Conservation (phyloP, 2,888 invertebrate genomes). For the Oegoconia quadripuncta region DNA sequence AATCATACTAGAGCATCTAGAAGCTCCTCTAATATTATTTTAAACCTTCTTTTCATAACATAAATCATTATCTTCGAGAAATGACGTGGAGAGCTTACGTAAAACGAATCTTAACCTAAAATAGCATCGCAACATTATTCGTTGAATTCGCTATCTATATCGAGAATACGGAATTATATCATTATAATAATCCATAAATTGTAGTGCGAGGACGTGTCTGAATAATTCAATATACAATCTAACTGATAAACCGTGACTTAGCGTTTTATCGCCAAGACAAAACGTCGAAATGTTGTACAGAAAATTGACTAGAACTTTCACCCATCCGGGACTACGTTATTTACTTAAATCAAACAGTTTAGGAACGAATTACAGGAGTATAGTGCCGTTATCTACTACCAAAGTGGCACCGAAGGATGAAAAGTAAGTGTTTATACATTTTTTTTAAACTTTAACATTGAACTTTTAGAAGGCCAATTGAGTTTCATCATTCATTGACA, state of each 20-base stretch:
- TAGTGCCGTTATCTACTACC: constrained; percentile 57
- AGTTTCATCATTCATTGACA: too few relatives aligned
- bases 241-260: constrained; percentile 21
- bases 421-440: constrained; percentile 44
- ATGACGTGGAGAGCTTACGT: constrained; percentile 4
- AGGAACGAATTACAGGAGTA: constrained; percentile 40
- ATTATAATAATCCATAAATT: constrained; percentile 1
- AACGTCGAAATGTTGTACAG: constrained; percentile 46
- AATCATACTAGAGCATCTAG: too few relatives aligned
- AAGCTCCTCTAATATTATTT: too few relatives aligned
- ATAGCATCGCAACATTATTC: constrained; percentile 7
- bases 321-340: constrained; percentile 37
- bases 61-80: too few relatives aligned
- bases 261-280: constrained; percentile 13
- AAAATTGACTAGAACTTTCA: constrained; percentile 52
- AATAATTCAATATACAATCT: neutral
- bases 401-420: constrained; percentile 54
- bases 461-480: neutral
- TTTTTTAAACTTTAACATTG: neutral
- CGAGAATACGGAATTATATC: neutral
- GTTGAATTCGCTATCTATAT: neutral
- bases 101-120: constrained; percentile 14
- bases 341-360: constrained; percentile 43
- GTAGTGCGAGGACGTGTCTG: neutral
- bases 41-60: too few relatives aligned